phyloP scores from a whole-genome alignment of 2,797 vertebrate species.

The Microctenopoma stevenorrisi region DNA sequence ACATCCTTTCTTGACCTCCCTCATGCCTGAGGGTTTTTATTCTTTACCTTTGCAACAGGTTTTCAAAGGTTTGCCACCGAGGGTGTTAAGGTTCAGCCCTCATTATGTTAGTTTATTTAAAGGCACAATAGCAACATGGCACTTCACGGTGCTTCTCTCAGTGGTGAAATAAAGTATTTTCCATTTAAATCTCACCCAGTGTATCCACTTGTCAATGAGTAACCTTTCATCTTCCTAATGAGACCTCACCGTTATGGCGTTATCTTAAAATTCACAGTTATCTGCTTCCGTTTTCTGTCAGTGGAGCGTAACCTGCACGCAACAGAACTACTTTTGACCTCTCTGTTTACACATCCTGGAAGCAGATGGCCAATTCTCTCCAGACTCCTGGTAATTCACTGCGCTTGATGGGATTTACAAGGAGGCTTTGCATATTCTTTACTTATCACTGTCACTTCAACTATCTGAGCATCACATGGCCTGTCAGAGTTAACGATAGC shows the following conservation, averaged over 20 bases:
- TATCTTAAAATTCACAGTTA: constrained; percentile 10
- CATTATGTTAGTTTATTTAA: constrained; percentile 33
- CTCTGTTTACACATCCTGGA: constrained; percentile 46
- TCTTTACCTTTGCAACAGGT: constrained; percentile 62
- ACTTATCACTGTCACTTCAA: constrained; percentile 54
- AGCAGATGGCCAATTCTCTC: constrained; percentile 58
- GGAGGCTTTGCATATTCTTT: constrained; percentile 63
- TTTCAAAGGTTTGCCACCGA: constrained; percentile 33
- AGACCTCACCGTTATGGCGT: not conserved
- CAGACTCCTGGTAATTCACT: constrained; percentile 56
- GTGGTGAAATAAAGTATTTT: constrained; percentile 19
- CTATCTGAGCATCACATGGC: constrained; percentile 52
- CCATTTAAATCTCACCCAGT: not conserved
- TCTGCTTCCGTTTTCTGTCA: constrained; percentile 9
- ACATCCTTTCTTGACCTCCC: constrained; percentile 71
- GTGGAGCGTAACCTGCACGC: constrained; percentile 21
- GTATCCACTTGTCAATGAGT: constrained; percentile 15
- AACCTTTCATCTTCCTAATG: constrained; percentile 34
- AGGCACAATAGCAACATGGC: constrained; percentile 6
- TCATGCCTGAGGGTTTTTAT: constrained; percentile 14
- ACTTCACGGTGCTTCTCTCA: constrained; percentile 6
- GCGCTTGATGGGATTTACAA: constrained; percentile 69
- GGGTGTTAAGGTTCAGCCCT: not conserved
- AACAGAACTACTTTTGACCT: constrained; percentile 43
- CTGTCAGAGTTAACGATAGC: constrained; percentile 51